Conservation (phyloP, 1,140 invertebrate species). For the Copidosoma floridanum region DNA sequence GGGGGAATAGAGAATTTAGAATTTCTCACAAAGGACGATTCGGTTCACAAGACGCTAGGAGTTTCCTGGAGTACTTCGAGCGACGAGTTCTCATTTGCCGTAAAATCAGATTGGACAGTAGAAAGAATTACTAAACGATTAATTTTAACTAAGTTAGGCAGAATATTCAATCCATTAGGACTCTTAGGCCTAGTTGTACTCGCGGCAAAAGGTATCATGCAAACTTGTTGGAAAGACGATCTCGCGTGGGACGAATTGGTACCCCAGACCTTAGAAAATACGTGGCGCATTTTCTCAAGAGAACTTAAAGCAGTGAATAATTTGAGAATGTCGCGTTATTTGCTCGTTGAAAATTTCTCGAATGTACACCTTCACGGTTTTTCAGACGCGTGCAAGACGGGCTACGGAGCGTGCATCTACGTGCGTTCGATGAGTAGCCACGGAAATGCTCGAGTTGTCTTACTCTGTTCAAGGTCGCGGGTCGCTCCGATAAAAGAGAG, state of each 20-base stretch:
- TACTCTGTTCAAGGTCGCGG: constrained; percentile 44
- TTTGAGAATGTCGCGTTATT: neutral
- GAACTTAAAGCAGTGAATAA: neutral
- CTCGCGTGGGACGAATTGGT: constrained; percentile 1
- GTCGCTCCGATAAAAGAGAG: constrained; percentile 50
- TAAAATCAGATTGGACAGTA: neutral
- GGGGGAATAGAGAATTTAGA: neutral
- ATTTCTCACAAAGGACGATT: too few relatives aligned
- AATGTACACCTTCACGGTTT: constrained; percentile 8
- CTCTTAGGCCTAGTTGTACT: constrained; percentile 45
- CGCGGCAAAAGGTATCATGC: constrained; percentile 38
- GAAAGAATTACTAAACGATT: neutral
- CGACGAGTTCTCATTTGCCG: neutral
- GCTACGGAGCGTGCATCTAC: constrained; percentile 34
- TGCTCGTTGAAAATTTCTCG: too few relatives aligned
- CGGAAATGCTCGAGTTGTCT: neutral
- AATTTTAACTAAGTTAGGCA: constrained; percentile 6
- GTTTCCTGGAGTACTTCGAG: neutral
- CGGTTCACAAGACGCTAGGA: constrained; percentile 14
- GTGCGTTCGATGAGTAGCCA: constrained; percentile 1
- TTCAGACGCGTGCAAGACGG: neutral
- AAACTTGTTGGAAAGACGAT: constrained; percentile 1
- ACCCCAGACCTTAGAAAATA: neutral
- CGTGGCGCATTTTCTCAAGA: neutral
- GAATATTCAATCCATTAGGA: constrained; percentile 45